These are phyloP conservation scores for Spea hammondii DNA, from an alignment of 2,797 vertebrate species.

Conservation along the genomic window DNA sequence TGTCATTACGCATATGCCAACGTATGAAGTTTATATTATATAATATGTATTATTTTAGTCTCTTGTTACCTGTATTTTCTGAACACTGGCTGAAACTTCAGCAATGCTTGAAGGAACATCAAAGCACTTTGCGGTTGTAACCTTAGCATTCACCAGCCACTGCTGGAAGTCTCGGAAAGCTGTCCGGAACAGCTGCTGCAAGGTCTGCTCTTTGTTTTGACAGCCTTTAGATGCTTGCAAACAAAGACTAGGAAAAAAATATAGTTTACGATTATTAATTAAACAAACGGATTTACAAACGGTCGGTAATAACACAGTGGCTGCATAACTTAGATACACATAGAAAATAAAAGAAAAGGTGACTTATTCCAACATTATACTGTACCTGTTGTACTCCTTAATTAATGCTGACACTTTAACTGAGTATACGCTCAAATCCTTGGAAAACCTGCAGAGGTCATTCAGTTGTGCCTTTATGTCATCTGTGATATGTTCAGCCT, in stretches of 20 bases:
- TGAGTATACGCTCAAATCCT: conserved; percentile 84
- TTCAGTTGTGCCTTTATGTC: conserved; percentile 89
- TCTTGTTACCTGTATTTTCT: conserved; percentile 87
- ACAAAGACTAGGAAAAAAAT: conserved; percentile 76
- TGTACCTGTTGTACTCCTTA: conserved; percentile 93
- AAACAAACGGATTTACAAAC: neutral
- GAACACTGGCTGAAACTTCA: conserved; percentile 81
- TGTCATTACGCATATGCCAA: too few relatives aligned
- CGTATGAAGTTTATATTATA: too few relatives aligned
- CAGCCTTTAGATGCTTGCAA: conserved; percentile 87
- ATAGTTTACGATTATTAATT: neutral
- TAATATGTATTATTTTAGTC: too few relatives aligned
- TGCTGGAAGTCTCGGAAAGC: conserved; percentile 90
- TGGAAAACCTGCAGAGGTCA: conserved; percentile 91
- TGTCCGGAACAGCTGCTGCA: conserved; percentile 85
- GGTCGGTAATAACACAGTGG: neutral
- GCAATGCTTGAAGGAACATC: conserved; percentile 84
- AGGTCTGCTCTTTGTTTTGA: conserved; percentile 88
- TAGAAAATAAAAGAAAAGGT: neutral
- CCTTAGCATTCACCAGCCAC: conserved; percentile 90
- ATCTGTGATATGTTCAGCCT: conserved; percentile 84
- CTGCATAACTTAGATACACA: too few relatives aligned
- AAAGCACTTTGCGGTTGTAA: conserved; percentile 91
- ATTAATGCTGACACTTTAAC: conserved; percentile 88
- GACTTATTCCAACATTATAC: neutral